Conservation (phyloP, 2,888 invertebrate species). For the Dimorphilus gyrociliatus region DNA sequence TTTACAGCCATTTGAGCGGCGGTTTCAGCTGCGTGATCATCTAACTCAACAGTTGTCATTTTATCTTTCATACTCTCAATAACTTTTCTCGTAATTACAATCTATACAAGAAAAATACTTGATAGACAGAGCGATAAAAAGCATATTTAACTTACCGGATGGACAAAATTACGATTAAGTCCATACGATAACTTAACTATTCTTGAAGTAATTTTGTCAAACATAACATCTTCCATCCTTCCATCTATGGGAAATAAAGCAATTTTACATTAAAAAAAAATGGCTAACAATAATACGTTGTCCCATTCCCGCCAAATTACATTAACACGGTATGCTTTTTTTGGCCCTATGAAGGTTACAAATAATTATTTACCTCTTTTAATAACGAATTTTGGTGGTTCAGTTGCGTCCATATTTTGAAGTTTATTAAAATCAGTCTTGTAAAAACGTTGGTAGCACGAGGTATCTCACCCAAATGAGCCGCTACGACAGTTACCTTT, state of each 20-base stretch:
- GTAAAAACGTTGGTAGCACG: too few relatives aligned
- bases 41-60: conserved; percentile 87
- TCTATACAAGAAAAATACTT: conserved; percentile 16
- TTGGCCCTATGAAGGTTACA: too few relatives aligned
- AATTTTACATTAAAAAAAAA: conserved; percentile 1
- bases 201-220: conserved; percentile 93
- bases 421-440: too few relatives aligned
- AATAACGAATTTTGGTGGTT: too few relatives aligned
- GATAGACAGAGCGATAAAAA: neutral
- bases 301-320: too few relatives aligned
- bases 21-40: conserved; percentile 93
- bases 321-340: too few relatives aligned
- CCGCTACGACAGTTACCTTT: too few relatives aligned
- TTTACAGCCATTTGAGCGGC: conserved; percentile 94
- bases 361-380: too few relatives aligned
- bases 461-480: too few relatives aligned
- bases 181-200: conserved; percentile 89
- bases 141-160: conserved; percentile 52
- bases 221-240: conserved; percentile 72
- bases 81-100: conserved; percentile 50
- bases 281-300: too few relatives aligned
- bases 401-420: too few relatives aligned
- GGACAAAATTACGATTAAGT: conserved; percentile 83
- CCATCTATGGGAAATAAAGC: conserved; percentile 49
- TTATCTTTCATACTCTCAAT: conserved; percentile 87